Percentiles rank a stretch among this genome's conserved stretches.
Conservation (phyloP, 2,113 vertebrate species). For the Arizona elegans region DNA sequence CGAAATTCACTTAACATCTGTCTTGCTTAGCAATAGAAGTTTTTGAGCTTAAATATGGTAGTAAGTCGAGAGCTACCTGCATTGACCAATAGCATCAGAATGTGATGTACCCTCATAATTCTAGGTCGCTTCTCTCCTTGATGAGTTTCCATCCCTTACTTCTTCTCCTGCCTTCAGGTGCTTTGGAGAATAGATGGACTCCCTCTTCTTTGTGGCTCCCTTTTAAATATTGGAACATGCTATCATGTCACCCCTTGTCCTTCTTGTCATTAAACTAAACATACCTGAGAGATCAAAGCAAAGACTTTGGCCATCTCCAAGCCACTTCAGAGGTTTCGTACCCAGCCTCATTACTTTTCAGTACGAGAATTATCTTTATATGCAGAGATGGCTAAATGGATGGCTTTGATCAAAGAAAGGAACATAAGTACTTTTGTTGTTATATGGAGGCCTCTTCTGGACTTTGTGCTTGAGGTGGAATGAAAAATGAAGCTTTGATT, state of each 20-base stretch:
- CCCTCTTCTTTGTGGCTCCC: background rate
- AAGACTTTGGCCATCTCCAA: background rate
- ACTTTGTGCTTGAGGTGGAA: too few species aligned
- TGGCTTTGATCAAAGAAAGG: too few species aligned
- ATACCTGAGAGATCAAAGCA: background rate
- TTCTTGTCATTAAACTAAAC: background rate
- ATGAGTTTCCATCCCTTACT: background rate
- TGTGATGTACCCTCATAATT: background rate
- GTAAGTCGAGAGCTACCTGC: background rate
- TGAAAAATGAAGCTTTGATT: too few species aligned
- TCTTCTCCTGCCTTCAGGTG: background rate
- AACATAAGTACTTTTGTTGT: too few species aligned
- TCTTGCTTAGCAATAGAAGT: background rate
- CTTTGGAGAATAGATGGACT: background rate
- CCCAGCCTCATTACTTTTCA: background rate
- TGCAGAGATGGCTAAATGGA: too few species aligned
- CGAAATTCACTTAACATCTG: too few species aligned
- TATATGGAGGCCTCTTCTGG: too few species aligned
- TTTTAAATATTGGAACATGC: background rate
- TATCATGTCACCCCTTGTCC: background rate
- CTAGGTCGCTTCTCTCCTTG: background rate
- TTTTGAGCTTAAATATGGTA: background rate
- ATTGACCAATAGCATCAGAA: background rate
- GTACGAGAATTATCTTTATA: conserved; percentile 63
- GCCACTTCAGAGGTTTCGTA: background rate